Conservation (phyloP, 2,888 invertebrate genomes). For the Cosmia pyralina region DNA sequence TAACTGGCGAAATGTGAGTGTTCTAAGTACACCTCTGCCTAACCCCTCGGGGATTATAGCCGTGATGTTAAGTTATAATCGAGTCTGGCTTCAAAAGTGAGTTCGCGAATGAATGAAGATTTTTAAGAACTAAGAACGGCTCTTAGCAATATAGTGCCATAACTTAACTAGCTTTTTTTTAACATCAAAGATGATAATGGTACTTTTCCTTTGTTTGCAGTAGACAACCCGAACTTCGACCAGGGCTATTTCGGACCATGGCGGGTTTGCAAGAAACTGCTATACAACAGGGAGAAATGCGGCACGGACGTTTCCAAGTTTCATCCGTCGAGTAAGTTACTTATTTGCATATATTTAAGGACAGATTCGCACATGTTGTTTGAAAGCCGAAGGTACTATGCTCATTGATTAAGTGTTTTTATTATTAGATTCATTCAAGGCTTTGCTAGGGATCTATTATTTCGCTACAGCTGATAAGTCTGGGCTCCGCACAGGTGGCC, state of each 20-base stretch:
- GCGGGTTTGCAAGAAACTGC: conserved; percentile 95
- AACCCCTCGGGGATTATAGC: not conserved
- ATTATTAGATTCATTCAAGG: conserved; percentile 36
- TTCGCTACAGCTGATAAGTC: not conserved
- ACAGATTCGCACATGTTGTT: conserved; percentile 18
- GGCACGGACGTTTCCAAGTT: conserved; percentile 94
- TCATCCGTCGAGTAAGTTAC: conserved; percentile 93
- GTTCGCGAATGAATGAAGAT: not conserved
- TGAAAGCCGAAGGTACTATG: conserved; percentile 34
- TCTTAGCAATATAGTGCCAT: not conserved
- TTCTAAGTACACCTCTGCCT: not conserved
- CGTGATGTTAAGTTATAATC: not conserved
- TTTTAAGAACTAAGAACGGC: not conserved
- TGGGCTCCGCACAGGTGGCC: not conserved
- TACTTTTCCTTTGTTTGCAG: conserved; percentile 82
- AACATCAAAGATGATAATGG: not conserved
- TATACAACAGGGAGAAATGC: conserved; percentile 95
- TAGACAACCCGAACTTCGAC: conserved; percentile 92
- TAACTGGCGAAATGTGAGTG: not conserved
- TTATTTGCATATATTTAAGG: conserved; percentile 49
- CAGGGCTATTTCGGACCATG: conserved; percentile 97
- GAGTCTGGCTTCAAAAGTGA: conserved; percentile 5
- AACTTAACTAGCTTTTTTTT: not conserved
- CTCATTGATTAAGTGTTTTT: conserved; percentile 21
- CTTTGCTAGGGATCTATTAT: not conserved